These are phyloP conservation scores for Cotesia chilonis DNA, from an alignment of 1,140 invertebrate species.

Conservation along the genomic window DNA sequence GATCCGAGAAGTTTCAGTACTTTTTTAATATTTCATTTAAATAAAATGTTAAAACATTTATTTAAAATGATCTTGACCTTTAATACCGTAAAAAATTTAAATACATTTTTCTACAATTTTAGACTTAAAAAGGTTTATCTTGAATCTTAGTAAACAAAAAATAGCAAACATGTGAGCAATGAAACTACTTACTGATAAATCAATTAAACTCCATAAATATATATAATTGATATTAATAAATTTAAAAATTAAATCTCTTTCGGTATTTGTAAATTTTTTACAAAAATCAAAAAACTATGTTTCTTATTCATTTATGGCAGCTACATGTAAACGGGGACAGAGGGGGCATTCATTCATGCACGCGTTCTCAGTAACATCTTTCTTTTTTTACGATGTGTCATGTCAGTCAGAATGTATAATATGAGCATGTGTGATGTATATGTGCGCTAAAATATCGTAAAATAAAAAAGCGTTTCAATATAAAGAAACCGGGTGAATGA, in stretches of 20 bases:
- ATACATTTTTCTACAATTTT: too few relatives aligned
- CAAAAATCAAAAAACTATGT: constrained; percentile 15
- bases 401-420: neutral
- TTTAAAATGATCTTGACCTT: too few relatives aligned
- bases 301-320: constrained; percentile 29
- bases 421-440: neutral
- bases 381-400: neutral
- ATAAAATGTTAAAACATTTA: neutral
- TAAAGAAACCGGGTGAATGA: constrained; percentile 4
- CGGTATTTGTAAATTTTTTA: constrained; percentile 16
- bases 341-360: constrained; percentile 61
- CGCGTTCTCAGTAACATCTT: constrained; percentile 55
- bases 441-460: neutral
- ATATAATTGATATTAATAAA: too few relatives aligned
- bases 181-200: too few relatives aligned
- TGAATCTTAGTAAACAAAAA: too few relatives aligned
- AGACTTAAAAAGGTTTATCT: too few relatives aligned
- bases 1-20: constrained; percentile 29
- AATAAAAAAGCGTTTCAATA: neutral
- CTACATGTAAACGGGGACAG: constrained; percentile 39
- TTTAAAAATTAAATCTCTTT: constrained; percentile 22
- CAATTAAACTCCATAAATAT: too few relatives aligned
- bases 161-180: too few relatives aligned
- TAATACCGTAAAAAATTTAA: too few relatives aligned
- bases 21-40: neutral